These are phyloP conservation scores for Phortica magna DNA, from an alignment of 2,888 invertebrate genomes.

Conservation along the genomic window DNA sequence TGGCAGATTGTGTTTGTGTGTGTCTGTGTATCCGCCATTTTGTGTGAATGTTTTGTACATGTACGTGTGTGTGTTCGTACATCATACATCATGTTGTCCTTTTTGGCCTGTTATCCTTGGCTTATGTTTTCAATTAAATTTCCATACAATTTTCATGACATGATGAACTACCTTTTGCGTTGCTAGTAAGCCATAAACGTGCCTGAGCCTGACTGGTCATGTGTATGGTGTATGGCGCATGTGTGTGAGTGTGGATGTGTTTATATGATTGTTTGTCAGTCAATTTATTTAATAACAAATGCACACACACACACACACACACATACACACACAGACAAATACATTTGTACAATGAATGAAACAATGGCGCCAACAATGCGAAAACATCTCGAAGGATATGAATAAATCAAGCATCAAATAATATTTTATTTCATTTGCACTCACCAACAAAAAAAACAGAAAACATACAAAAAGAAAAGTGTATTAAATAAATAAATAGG, in stretches of 20 bases:
- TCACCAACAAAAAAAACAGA: slow-evolving; percentile 34
- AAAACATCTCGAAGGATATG: slow-evolving; percentile 52
- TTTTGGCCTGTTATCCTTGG: slow-evolving; percentile 72
- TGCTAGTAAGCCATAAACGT: slow-evolving; percentile 30
- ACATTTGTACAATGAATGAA: slow-evolving; percentile 29
- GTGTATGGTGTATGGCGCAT: not conserved
- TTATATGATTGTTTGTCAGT: slow-evolving; percentile 50
- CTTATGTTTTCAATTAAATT: slow-evolving; percentile 76
- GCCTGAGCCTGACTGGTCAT: slow-evolving; percentile 10
- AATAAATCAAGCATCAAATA: slow-evolving; percentile 62
- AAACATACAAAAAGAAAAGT: slow-evolving; percentile 31
- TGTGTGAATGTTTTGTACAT: not conserved
- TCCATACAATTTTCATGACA: slow-evolving; percentile 76
- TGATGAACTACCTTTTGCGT: slow-evolving; percentile 70
- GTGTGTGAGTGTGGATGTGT: slow-evolving; percentile 39
- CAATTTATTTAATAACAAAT: slow-evolving; percentile 70
- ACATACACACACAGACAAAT: slow-evolving; percentile 50
- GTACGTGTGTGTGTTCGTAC: not conserved
- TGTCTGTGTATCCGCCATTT: slow-evolving; percentile 44
- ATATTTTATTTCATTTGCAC: slow-evolving; percentile 58
- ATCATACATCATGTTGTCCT: slow-evolving; percentile 51
- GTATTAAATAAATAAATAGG: slow-evolving; percentile 12
- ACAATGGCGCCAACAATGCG: slow-evolving; percentile 7
- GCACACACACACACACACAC: slow-evolving; percentile 47
- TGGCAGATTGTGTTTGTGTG: slow-evolving; percentile 12